phyloP scores from a whole-genome alignment of 2,797 vertebrate genomes.

The Xenops minutus region DNA sequence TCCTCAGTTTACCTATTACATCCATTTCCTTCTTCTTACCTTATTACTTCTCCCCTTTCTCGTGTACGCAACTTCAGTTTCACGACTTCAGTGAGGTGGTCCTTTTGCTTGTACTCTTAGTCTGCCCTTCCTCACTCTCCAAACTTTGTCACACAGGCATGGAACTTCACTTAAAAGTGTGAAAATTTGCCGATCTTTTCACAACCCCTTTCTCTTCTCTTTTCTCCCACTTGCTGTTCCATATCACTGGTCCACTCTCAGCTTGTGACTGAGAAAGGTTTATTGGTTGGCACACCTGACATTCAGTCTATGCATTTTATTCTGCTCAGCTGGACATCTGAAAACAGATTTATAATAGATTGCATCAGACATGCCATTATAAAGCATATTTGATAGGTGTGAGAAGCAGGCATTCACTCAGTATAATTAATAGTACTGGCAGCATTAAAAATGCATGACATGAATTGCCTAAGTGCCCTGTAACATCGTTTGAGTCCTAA shows the following conservation, averaged over 20 bases:
- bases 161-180: background rate
- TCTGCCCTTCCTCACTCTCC: background rate
- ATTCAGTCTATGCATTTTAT: background rate
- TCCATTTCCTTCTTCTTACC: background rate
- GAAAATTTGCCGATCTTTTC: background rate
- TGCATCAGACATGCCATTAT: background rate
- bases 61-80: background rate
- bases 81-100: background rate
- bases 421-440: background rate
- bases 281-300: background rate
- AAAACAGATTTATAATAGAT: background rate
- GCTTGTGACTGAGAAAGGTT: background rate
- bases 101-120: background rate
- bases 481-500: background rate
- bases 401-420: background rate
- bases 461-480: background rate
- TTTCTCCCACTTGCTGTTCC: background rate
- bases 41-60: background rate
- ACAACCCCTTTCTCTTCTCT: background rate
- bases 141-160: background rate
- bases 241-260: background rate
- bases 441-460: conserved; percentile 21
- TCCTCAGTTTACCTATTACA: background rate
- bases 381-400: background rate
- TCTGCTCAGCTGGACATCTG: background rate